Evolutionary conservation across 2,797 vertebrate species (phyloP), one percentile per base, ranked within the genome.

Genomic region (Cossypha dichroa): DNA sequence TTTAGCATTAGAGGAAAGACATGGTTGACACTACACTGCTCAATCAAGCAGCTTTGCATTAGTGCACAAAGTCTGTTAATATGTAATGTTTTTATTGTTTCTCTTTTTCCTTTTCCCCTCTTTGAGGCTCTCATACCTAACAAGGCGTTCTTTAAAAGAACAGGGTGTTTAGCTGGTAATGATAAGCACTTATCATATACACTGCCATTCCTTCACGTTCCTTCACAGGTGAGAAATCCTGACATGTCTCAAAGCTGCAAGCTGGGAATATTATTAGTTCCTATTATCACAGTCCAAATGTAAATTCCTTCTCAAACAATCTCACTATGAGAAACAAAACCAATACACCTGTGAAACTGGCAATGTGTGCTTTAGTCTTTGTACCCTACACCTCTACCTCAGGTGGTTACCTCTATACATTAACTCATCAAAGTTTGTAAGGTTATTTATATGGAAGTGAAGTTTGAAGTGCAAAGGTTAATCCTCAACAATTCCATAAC

Each of bases 1-100:
- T 97, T 93, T 94, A 97, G 97, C 98, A 98, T 98, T 97, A 98
- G 97, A 95, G 97, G 93, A 85, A 95, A 98, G 98, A 99, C 93
- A 98, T 66, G 98, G 97, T 56, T 97, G 98, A 97, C 97, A 97
- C 94, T 51, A 78, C 92, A 84, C 92, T 96, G 89, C 95, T 98
- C 97, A 95, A 96, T 97, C 98, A 98, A 97, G 92, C 95, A 96
- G 94, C 91, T 98, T 97, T 88, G 66, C 89, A 86, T 95, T 82
- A 95, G 93, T 85, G 87, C 92, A 95, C 90, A 90, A 95, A 96
- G 97, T 96, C 94, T 90, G 77, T 92, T 96, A 97, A 98, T 97
- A 97, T 93, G 77, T 84, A 91, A 64, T 33, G 68, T 67, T 97
- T 93, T 94, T 85, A 95, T 93, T 94, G 77, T 92, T 96, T 96